Evolutionary conservation across 2,113 vertebrate species (phyloP).

Genomic region (Maccullochella peelii): DNA sequence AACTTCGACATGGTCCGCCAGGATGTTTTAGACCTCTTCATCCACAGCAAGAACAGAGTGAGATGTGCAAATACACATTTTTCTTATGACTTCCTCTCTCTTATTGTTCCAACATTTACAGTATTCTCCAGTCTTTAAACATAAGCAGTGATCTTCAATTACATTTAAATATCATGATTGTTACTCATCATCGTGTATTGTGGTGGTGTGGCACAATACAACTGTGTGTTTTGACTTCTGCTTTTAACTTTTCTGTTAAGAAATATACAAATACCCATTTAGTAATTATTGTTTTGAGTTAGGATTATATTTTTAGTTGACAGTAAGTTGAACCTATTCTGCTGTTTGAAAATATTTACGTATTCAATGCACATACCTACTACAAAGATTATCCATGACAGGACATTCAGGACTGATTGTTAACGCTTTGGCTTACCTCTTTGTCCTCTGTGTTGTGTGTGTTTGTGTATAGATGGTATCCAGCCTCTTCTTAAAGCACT

Average conservation of each 20-base stretch:
- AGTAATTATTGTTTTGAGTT: background rate
- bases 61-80: conserved; percentile 31
- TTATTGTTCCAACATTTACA: background rate
- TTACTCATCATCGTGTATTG: background rate
- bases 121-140: background rate
- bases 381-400: background rate
- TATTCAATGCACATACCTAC: background rate
- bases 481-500: conserved; percentile 91
- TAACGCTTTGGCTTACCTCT: background rate
- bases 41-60: conserved; percentile 92
- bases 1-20: conserved; percentile 96
- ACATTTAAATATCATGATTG: conserved; percentile 10
- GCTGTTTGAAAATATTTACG: background rate
- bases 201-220: background rate
- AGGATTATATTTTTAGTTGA: background rate
- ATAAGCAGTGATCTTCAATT: background rate
- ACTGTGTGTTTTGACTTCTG: background rate
- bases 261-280: background rate
- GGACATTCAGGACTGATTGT: background rate
- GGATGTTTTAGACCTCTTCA: conserved; percentile 94
- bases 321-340: background rate
- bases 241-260: background rate
- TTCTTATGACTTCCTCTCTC: background rate
- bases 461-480: conserved; percentile 88
- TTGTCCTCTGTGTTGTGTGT: conserved; percentile 5